These are phyloP conservation scores for Acleris sparsana DNA, from an alignment of 2,888 invertebrate genomes.

Conservation along the genomic window DNA sequence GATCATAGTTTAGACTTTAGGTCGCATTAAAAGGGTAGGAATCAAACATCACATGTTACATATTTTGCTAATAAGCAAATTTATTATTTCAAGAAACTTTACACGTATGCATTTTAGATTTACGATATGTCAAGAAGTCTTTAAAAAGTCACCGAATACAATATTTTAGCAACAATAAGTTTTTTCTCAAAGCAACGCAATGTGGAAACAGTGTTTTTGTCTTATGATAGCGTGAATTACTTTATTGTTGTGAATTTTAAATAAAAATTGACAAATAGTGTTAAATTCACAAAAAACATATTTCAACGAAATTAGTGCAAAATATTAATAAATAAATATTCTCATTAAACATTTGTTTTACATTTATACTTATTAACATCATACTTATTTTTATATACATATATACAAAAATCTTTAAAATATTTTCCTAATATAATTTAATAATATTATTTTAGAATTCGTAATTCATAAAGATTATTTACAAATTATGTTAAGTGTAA, in stretches of 20 bases:
- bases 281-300: neutral
- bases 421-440: constrained; percentile 43
- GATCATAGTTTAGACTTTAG: neutral
- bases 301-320: constrained; percentile 10
- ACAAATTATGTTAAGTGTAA: constrained; percentile 43
- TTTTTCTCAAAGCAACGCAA: neutral
- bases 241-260: neutral
- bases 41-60: constrained; percentile 20
- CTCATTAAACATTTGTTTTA: constrained; percentile 37
- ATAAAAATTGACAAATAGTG: constrained; percentile 1
- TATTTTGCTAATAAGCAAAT: constrained; percentile 74
- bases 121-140: constrained; percentile 81
- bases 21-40: neutral
- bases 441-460: constrained; percentile 40
- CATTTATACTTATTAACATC: constrained; percentile 31
- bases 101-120: constrained; percentile 71
- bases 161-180: constrained; percentile 29
- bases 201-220: neutral
- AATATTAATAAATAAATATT: constrained; percentile 26
- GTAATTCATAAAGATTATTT: constrained; percentile 41
- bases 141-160: constrained; percentile 68
- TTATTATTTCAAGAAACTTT: constrained; percentile 73
- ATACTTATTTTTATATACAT: constrained; percentile 44
- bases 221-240: neutral
- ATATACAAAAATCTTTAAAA: constrained; percentile 50